Conservation (phyloP, 1,140 invertebrate genomes). For the Cecropterus lyciades region DNA sequence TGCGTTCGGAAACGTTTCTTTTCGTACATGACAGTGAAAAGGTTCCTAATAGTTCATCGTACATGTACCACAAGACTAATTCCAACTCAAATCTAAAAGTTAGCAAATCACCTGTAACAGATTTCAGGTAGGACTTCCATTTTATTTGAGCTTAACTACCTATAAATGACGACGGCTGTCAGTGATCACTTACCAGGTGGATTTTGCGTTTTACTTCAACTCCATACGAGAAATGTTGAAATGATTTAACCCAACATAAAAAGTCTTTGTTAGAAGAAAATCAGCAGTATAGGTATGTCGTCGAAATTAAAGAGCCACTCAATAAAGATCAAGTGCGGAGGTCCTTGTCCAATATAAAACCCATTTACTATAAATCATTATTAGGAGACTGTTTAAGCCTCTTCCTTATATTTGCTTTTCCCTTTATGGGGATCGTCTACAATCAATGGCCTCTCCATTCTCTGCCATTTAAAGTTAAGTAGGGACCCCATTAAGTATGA, state of each 20-base stretch:
- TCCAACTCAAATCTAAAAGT: too few relatives aligned
- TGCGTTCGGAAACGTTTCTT: too few relatives aligned
- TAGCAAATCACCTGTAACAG: too few relatives aligned
- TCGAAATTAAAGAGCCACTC: constrained; percentile 16
- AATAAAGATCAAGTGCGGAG: constrained; percentile 22
- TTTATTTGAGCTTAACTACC: too few relatives aligned
- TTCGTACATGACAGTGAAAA: too few relatives aligned
- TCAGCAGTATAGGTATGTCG: constrained; percentile 3
- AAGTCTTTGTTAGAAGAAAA: not conserved
- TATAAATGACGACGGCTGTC: too few relatives aligned
- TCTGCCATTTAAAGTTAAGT: constrained; percentile 22
- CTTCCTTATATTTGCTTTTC: constrained; percentile 33
- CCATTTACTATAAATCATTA: constrained; percentile 36
- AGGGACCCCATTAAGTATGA: constrained; percentile 31
- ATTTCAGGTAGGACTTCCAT: too few relatives aligned
- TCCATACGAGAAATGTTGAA: not conserved
- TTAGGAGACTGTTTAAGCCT: constrained; percentile 27
- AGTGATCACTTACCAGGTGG: too few relatives aligned
- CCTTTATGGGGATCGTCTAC: constrained; percentile 16
- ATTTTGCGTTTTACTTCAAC: too few relatives aligned
- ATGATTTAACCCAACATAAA: not conserved
- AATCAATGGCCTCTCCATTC: constrained; percentile 20
- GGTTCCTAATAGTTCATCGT: too few relatives aligned
- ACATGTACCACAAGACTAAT: too few relatives aligned
- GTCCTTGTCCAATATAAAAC: constrained; percentile 27